Evolutionary conservation across 2,888 invertebrate species (phyloP), one percentile per base, ranked within the genome.

Genomic region (Phalera bucephala): DNA sequence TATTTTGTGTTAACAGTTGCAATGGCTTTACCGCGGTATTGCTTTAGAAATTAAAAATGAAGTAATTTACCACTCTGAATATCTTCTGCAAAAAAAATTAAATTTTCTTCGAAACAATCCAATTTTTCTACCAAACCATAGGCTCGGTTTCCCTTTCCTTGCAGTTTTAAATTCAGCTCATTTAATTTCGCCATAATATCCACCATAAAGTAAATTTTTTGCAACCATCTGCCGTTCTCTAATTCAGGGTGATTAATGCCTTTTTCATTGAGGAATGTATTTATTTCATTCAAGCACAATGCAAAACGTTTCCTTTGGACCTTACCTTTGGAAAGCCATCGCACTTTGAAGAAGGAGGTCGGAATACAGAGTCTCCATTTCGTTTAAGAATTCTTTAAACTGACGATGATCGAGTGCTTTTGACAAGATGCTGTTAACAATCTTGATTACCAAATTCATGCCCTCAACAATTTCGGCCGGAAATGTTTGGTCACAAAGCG

Each of bases 81-180:
- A n/a, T n/a, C n/a, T n/a, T n/a, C n/a, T n/a, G n/a, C n/a, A n/a
- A n/a, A n/a, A n/a, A 32, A 40, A 32, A 28, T 36, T 28, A 32
- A 28, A 28, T 40, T 35, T 30, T 41, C 29, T 36, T 33, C 36
- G 30, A 41, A 41, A 36, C 32, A 36, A 35, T 29, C 25, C 33
- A 40, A 28, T 31, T 40, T 35, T 36, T 36, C 40, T 29, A 36
- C 22, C 36, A 36, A 36, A 30, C 22, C 23, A 40, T 36, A 36
- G 21, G 21, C 31, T 31, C 21, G 32, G 42, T 46, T 52, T 45
- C 51, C 50, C 41, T 55, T 59, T 45, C 52, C 52, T 55, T 57
- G 56, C 27, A 59, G 43, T 59, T 63, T 55, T 53, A 37, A 33
- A 45, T 29, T 14, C n/a, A n/a, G n/a, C n/a, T n/a, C n/a, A n/a